Percentiles rank a stretch among this genome's conserved stretches.
Conservation (phyloP, 2,888 invertebrate genomes). For the Brachylomia viminalis region DNA sequence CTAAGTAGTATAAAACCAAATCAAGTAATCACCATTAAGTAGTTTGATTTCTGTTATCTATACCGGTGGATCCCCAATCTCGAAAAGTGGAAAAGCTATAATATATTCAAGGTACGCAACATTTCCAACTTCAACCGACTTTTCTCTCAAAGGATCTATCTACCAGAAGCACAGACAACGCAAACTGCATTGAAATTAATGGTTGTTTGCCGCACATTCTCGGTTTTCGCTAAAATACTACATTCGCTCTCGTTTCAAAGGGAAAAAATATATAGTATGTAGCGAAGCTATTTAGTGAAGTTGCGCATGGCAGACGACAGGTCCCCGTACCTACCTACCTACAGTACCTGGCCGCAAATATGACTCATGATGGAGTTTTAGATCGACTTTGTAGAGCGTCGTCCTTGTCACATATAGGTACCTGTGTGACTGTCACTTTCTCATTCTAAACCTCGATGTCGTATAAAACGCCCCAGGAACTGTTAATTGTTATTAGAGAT, state of each 20-base stretch:
- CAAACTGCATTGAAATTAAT: conserved; percentile 32
- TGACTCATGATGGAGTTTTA: neutral
- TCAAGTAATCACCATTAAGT: neutral
- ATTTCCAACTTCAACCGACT: conserved; percentile 12
- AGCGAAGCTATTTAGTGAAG: neutral
- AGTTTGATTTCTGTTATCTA: neutral
- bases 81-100: neutral
- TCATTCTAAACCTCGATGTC: neutral
- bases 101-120: too few species aligned
- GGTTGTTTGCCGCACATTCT: neutral
- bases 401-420: neutral
- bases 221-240: neutral
- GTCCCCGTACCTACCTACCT: neutral
- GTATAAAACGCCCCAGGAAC: neutral
- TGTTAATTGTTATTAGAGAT: neutral
- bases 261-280: neutral
- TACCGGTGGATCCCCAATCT: neutral
- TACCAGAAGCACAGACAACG: conserved; percentile 8
- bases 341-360: neutral
- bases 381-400: neutral
- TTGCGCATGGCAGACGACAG: conserved; percentile 1
- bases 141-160: conserved; percentile 1
- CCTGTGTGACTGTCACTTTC: too few species aligned
- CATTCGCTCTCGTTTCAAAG: neutral
- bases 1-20: neutral